Percentiles rank a stretch among this genome's conserved stretches.
Conservation (phyloP, 1,140 invertebrate species). For the Drosophila mojavensis region DNA sequence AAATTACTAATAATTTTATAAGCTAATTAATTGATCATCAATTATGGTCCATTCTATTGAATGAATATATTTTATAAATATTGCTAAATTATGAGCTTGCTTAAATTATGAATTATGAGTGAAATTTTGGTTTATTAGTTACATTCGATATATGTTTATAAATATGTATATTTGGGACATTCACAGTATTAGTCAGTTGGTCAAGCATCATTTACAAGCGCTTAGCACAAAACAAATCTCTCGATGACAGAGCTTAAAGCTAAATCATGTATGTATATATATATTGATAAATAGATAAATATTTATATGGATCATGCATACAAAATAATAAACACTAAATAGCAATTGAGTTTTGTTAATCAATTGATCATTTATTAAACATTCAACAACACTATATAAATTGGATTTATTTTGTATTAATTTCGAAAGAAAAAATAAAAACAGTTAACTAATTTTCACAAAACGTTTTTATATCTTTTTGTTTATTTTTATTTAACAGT, state of each 20-base stretch:
- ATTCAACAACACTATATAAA: conserved; percentile 69
- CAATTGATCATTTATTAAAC: conserved; percentile 76
- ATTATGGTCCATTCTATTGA: not conserved
- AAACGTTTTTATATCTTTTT: conserved; percentile 31
- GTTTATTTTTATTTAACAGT: conserved; percentile 11
- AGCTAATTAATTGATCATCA: not conserved
- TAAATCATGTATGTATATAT: conserved; percentile 25
- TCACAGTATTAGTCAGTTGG: conserved; percentile 14
- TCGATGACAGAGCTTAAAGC: conserved; percentile 1
- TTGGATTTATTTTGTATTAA: conserved; percentile 54
- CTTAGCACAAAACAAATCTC: conserved; percentile 12
- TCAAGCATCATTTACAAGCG: conserved; percentile 23
- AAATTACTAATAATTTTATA: not conserved
- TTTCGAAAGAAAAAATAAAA: conserved; percentile 34
- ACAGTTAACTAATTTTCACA: conserved; percentile 68
- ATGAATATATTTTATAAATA: too few relatives aligned
- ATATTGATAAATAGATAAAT: conserved; percentile 6
- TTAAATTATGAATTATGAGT: not conserved
- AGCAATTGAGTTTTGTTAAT: conserved; percentile 66
- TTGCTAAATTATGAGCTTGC: too few relatives aligned
- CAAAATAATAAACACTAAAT: conserved; percentile 58
- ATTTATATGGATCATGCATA: conserved; percentile 48
- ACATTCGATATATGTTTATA: conserved; percentile 2
- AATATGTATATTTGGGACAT: conserved; percentile 6
- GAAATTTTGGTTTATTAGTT: not conserved